phyloP scores from a whole-genome alignment of 2,797 vertebrate species.

The Australoheros facetus region DNA sequence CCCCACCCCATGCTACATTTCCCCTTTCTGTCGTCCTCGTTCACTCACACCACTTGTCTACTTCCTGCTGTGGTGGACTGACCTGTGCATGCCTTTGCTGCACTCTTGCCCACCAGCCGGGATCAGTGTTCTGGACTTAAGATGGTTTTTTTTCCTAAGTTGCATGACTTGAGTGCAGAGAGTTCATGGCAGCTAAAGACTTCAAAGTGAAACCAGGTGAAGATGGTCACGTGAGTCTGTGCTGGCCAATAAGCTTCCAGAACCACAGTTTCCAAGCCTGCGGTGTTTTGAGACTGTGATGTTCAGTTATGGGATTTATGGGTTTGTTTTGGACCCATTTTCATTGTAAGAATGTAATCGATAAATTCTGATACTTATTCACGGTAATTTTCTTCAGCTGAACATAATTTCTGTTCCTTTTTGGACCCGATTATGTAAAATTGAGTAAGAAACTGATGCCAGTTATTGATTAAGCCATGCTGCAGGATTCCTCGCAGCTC shows the following conservation, averaged over 20 bases:
- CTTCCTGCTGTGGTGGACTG: slow-evolving; percentile 74
- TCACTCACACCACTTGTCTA: slow-evolving; percentile 63
- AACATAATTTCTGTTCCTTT: not conserved
- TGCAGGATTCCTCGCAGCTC: slow-evolving; percentile 20
- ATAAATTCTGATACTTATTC: not conserved
- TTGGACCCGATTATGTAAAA: not conserved
- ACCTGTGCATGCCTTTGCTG: slow-evolving; percentile 83
- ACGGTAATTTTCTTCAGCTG: not conserved
- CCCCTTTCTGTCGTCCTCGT: slow-evolving; percentile 37
- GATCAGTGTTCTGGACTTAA: slow-evolving; percentile 42
- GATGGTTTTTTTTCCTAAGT: slow-evolving; percentile 7
- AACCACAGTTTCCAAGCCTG: slow-evolving; percentile 53
- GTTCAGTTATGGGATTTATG: slow-evolving; percentile 18
- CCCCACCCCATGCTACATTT: slow-evolving; percentile 45
- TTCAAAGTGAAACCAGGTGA: slow-evolving; percentile 47
- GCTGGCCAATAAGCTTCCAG: not conserved
- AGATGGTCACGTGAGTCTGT: slow-evolving; percentile 29
- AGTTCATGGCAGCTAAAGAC: slow-evolving; percentile 71
- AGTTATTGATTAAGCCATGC: not conserved
- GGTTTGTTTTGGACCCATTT: slow-evolving; percentile 34
- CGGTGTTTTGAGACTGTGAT: slow-evolving; percentile 45
- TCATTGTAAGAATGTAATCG: not conserved
- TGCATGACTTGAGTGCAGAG: slow-evolving; percentile 79
- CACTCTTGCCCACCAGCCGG: slow-evolving; percentile 52
- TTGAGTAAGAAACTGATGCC: slow-evolving; percentile 11